Base-by-base conservation (phyloP, 2,113 vertebrate species). In the Accipiter virgatus region DNA sequence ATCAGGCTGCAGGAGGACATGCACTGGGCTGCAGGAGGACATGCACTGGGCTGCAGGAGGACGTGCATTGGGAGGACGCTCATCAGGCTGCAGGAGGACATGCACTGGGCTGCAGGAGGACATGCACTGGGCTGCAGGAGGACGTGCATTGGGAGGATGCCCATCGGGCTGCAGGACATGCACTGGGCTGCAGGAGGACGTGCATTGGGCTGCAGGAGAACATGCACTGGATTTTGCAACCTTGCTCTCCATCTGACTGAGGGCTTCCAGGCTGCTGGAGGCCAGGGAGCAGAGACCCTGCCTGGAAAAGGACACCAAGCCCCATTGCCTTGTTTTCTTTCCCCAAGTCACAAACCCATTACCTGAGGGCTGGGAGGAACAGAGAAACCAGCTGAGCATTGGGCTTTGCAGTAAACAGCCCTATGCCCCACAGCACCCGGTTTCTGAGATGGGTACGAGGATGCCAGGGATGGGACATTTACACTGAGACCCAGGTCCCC, bases 361-460 rank as follows among this genome's bases (percentile, higher is more conserved):
- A 32, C 50, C 62, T 25, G 52, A 56, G 43, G 58, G 36, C 19
- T 48, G 62, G n/a, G 32, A 73, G 29, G 59, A 62, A 27, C 12
- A 8, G 29, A 56, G 63, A n/a, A 38, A 25, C 8, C 45, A 86
- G 29, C 7, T 9, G 8, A 27, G 21, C 18, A 43, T 47, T 1
- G 6, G 47, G 29, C 56, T 87, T 55, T 25, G 29, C 78, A 47
- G 47, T 36, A 19, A 63, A n/a, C 23, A 63, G 15, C 25, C 5
- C 17, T 11, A 1, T 29, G 22, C 20, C 73, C 34, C 32, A 10
- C 25, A 22, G 21, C 31, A 61, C 25, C 11, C 1, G 1, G 7
- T 25, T 53, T 61, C 48, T 40, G 67, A 48, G 31, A 40, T 2
- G 25, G 8, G 29, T 7, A n/a, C 0, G 0, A 18, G 15, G 19